Evolutionary conservation across 2,113 vertebrate species (phyloP).

Genomic region (Campylomormyrus numenius): DNA sequence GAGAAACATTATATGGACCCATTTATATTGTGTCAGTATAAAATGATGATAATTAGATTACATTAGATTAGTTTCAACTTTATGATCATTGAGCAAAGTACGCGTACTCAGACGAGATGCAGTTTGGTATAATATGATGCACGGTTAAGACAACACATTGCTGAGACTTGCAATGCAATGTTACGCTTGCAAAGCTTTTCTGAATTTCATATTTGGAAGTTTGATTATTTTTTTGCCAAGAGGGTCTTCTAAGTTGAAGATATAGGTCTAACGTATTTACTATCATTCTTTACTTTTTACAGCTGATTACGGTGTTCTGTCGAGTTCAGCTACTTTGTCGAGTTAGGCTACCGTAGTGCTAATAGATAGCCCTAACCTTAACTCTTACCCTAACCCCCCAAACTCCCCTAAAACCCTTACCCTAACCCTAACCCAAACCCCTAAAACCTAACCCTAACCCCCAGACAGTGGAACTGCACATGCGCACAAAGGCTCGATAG

Average conservation of each 20-base stretch:
- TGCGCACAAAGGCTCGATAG: too few relatives aligned
- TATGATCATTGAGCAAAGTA: not conserved
- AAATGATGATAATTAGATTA: not conserved
- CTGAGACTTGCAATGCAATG: not conserved
- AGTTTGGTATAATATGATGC: not conserved
- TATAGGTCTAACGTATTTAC: not conserved
- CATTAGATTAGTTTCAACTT: not conserved
- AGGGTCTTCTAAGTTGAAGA: not conserved
- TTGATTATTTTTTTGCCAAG: not conserved
- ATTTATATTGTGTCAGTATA: not conserved
- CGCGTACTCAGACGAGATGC: not conserved
- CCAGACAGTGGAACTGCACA: too few relatives aligned
- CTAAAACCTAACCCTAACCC: too few relatives aligned
- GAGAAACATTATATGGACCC: not conserved
- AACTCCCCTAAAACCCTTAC: too few relatives aligned
- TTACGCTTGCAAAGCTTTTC: not conserved
- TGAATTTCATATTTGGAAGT: not conserved
- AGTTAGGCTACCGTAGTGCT: too few relatives aligned
- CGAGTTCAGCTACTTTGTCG: too few relatives aligned
- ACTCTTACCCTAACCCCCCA: too few relatives aligned
- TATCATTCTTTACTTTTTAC: not conserved
- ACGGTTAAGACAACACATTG: not conserved
- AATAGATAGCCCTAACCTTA: too few relatives aligned
- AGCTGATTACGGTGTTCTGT: not conserved
- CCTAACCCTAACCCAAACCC: too few relatives aligned